These are phyloP conservation scores for Amphiprion clarkii DNA, from an alignment of 2,797 vertebrate species.

Conservation along the genomic window DNA sequence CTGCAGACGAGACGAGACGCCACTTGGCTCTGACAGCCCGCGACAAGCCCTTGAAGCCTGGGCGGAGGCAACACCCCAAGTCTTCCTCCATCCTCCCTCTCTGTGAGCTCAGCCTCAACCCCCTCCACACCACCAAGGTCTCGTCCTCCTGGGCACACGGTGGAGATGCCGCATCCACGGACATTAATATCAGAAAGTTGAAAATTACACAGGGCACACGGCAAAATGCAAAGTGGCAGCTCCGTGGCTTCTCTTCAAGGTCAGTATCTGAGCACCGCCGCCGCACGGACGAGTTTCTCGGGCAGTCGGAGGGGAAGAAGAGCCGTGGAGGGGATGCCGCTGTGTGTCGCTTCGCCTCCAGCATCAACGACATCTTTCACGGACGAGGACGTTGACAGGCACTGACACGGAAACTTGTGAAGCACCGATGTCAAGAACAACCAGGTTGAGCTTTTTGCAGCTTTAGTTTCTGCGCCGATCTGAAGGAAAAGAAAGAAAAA, in stretches of 20 bases:
- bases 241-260: slow-evolving; percentile 68
- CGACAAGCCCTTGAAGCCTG: slow-evolving; percentile 16
- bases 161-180: slow-evolving; percentile 48
- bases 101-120: slow-evolving; percentile 12
- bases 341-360: slow-evolving; percentile 42
- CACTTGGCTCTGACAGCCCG: slow-evolving; percentile 13
- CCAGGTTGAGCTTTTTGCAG: background rate
- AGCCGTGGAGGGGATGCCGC: slow-evolving; percentile 57
- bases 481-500: background rate
- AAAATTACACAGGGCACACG: background rate
- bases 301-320: slow-evolving; percentile 33
- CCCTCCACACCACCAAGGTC: slow-evolving; percentile 22
- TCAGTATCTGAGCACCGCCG: slow-evolving; percentile 65
- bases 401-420: slow-evolving; percentile 47
- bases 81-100: background rate
- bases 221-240: slow-evolving; percentile 60
- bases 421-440: background rate
- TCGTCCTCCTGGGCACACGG: slow-evolving; percentile 33
- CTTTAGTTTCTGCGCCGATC: background rate
- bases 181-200: slow-evolving; percentile 61
- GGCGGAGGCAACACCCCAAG: background rate
- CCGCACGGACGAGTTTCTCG: slow-evolving; percentile 40
- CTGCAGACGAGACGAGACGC: slow-evolving; percentile 16
- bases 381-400: slow-evolving; percentile 31
- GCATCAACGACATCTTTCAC: slow-evolving; percentile 65